Percentiles rank a stretch among this genome's conserved stretches.
Conservation (phyloP, 2,797 vertebrate species). For the Sardinella longiceps region DNA sequence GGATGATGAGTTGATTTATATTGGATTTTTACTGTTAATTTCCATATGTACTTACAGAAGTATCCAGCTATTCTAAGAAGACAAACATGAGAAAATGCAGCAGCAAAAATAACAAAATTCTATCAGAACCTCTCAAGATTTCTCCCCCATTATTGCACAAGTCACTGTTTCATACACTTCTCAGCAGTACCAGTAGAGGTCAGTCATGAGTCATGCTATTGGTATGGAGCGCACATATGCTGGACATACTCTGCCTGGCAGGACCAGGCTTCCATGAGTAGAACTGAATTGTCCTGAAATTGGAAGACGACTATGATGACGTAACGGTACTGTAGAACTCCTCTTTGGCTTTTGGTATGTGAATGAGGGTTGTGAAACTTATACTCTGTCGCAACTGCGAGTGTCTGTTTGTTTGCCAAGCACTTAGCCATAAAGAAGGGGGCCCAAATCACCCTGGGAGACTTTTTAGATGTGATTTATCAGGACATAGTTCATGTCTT, state of each 20-base stretch:
- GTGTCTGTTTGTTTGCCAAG: not conserved
- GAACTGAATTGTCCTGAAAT: not conserved
- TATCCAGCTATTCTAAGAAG: not conserved
- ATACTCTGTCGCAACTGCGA: not conserved
- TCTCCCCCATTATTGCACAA: not conserved
- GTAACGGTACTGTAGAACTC: not conserved
- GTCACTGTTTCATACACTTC: not conserved
- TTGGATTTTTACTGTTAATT: too few relatives aligned
- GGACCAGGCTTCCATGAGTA: not conserved
- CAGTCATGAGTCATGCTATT: not conserved
- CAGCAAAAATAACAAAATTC: not conserved
- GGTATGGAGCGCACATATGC: not conserved
- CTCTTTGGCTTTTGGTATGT: not conserved
- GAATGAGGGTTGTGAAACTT: not conserved
- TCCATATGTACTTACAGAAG: not conserved
- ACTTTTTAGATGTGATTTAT: conserved; percentile 7
- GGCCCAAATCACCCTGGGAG: not conserved
- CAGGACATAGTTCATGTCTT: not conserved
- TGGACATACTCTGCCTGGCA: not conserved
- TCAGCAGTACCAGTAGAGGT: not conserved
- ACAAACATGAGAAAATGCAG: not conserved
- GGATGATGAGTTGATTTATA: too few relatives aligned
- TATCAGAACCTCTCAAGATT: not conserved
- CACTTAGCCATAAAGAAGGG: not conserved
- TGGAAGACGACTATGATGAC: not conserved